Base-by-base conservation (phyloP, 2,113 vertebrate genomes). In the Thamnaconus septentrionalis region DNA sequence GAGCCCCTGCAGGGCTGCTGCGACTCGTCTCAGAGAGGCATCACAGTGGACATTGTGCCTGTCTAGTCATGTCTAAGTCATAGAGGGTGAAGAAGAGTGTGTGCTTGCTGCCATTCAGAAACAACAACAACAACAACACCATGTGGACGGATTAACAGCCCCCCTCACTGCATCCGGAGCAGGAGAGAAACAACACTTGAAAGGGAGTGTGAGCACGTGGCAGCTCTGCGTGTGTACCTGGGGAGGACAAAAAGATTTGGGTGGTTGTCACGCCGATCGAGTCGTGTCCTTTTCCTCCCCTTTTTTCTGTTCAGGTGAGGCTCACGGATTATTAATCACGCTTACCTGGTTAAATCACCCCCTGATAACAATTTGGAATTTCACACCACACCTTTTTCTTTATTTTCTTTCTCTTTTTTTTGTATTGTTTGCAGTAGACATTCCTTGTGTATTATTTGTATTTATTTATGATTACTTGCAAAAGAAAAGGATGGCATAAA, bases 391-490 rank as follows among this genome's bases (percentile, higher is more conserved):
- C 83, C 86, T 87, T 89, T 93, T 94, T 93, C 92, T 90, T 89
- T 66, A 61, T 69, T 10, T 72, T 71, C 78, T 64, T 46, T 73
- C 56, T 43, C 41, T 69, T 60, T 71, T 88, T 88, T 87, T 89
- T 93, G 89, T 95, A 93, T 94, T 88, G 90, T 96, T 96, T 95
- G 93, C 93, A 96, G 94, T 97, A 95, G 93, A 96, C 95, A 96
- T 96, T 96, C 94, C 92, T 95, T 93, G 93, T 95, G 92, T 96
- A 93, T 94, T 89, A 69, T 91, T 90, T 96, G 92, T 98, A 98
- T 98, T 98, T 98, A 98, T 98, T 98, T 97, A 96, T 98, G 91
- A 96, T 97, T 94, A 92, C 93, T 92, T 90, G 77, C 89, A 93
- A 91, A 93, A 87, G 48, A 91, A 93, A 87, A n/a, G 48, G 48